Evolutionary conservation across 2,113 vertebrate species (phyloP).

Genomic region (Ahaetulla prasina): DNA sequence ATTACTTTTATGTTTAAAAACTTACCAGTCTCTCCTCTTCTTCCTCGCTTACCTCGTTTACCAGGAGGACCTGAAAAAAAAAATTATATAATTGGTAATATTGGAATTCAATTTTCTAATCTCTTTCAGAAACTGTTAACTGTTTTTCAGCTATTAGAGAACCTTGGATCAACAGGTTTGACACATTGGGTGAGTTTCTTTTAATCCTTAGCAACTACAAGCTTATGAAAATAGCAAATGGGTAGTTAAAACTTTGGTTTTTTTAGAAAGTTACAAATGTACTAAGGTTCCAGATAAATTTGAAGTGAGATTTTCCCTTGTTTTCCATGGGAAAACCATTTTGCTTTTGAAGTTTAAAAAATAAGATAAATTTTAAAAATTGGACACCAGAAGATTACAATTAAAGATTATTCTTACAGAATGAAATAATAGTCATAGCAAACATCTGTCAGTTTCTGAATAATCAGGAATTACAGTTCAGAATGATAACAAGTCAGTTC

Average conservation of each 20-base stretch:
- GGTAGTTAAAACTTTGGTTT: neutral
- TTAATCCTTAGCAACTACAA: neutral
- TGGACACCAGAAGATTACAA: neutral
- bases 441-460: neutral
- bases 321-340: neutral
- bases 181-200: neutral
- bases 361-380: neutral
- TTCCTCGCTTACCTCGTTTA: slow-evolving; percentile 93
- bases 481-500: neutral
- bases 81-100: slow-evolving; percentile 24
- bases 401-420: neutral
- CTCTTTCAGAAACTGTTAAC: neutral
- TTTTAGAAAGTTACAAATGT: neutral
- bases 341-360: neutral
- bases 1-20: slow-evolving; percentile 27
- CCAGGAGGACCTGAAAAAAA: slow-evolving; percentile 88
- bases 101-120: neutral
- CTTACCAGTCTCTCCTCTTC: slow-evolving; percentile 94
- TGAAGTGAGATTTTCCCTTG: neutral
- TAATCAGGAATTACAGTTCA: neutral
- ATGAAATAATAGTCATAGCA: neutral
- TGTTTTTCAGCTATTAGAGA: neutral
- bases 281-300: neutral
- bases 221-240: neutral
- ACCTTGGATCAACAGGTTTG: neutral